A percentile compares a stretch with the other conserved stretches of the same genome.
Evolutionary conservation across 2,797 vertebrate genomes (phyloP).

Genomic region (Lacerta viridis): DNA sequence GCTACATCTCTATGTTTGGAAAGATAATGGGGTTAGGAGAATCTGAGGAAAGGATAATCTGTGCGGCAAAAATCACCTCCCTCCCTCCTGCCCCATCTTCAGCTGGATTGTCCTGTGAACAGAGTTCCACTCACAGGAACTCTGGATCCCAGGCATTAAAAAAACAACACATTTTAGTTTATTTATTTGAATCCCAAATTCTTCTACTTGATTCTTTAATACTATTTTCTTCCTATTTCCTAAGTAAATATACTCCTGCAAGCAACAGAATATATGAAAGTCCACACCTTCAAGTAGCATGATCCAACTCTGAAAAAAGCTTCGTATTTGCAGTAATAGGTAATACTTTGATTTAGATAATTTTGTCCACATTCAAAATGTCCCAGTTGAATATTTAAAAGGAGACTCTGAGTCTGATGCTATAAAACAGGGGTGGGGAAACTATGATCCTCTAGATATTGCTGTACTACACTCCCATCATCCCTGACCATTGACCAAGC

Average conservation of each 20-base stretch:
- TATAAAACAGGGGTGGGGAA: neutral
- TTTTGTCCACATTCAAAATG: slow-evolving; percentile 28
- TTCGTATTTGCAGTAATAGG: slow-evolving; percentile 56
- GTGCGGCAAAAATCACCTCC: too few relatives aligned
- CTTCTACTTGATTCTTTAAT: neutral
- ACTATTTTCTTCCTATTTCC: slow-evolving; percentile 38
- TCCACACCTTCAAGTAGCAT: slow-evolving; percentile 53
- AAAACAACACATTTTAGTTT: neutral
- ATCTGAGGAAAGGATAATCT: neutral
- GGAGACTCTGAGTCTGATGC: neutral
- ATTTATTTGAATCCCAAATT: neutral
- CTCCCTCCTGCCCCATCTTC: neutral
- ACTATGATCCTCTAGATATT: too few relatives aligned
- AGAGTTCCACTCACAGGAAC: neutral
- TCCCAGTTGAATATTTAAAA: neutral
- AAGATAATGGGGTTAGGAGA: neutral
- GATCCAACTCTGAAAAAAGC: slow-evolving; percentile 50
- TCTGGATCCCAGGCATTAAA: neutral
- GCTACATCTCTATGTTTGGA: too few relatives aligned
- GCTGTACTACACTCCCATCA: too few relatives aligned
- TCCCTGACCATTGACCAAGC: too few relatives aligned
- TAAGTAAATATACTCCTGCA: slow-evolving; percentile 72
- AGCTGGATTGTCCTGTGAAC: neutral
- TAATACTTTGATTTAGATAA: slow-evolving; percentile 57
- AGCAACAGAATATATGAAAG: slow-evolving; percentile 47